Evolutionary conservation across 2,888 invertebrate genomes (phyloP).

Genomic region (Fissipunctia ypsillon): DNA sequence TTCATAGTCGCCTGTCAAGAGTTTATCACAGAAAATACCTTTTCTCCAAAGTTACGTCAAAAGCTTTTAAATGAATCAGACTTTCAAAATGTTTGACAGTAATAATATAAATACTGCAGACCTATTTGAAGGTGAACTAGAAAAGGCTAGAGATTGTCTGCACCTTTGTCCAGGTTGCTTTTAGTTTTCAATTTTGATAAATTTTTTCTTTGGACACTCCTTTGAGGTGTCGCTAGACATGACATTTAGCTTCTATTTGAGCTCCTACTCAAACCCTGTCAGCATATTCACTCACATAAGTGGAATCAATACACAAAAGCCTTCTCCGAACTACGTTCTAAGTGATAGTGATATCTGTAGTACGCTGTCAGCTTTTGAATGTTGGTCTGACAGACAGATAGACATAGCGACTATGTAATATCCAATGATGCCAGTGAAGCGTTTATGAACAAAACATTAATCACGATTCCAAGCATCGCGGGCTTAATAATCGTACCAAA

Average conservation of each 20-base stretch:
- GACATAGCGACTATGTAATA: conserved; percentile 15
- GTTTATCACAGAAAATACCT: conserved; percentile 33
- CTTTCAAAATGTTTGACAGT: conserved; percentile 38
- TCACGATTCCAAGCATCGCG: conserved; percentile 54
- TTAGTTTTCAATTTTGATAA: neutral
- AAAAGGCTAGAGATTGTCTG: conserved; percentile 16
- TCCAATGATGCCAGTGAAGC: conserved; percentile 15
- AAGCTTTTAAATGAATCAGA: conserved; percentile 50
- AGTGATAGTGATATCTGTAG: conserved; percentile 41
- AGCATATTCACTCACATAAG: conserved; percentile 8
- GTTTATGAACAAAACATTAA: conserved; percentile 57
- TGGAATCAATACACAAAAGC: conserved; percentile 39
- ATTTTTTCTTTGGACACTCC: neutral
- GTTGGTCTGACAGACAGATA: conserved; percentile 7
- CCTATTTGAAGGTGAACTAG: conserved; percentile 11
- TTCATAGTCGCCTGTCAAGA: conserved; percentile 44
- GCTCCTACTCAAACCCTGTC: conserved; percentile 2
- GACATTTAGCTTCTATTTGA: conserved; percentile 22
- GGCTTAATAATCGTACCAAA: conserved; percentile 56
- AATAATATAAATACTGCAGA: conserved; percentile 28
- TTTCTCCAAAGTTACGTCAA: conserved; percentile 31
- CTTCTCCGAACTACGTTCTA: conserved; percentile 24
- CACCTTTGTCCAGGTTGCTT: conserved; percentile 5
- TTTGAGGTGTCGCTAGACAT: neutral
- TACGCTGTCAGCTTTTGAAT: conserved; percentile 20